Evolutionary conservation across 2,888 invertebrate species (phyloP).

Genomic region (Rhaphigaster nebulosa): DNA sequence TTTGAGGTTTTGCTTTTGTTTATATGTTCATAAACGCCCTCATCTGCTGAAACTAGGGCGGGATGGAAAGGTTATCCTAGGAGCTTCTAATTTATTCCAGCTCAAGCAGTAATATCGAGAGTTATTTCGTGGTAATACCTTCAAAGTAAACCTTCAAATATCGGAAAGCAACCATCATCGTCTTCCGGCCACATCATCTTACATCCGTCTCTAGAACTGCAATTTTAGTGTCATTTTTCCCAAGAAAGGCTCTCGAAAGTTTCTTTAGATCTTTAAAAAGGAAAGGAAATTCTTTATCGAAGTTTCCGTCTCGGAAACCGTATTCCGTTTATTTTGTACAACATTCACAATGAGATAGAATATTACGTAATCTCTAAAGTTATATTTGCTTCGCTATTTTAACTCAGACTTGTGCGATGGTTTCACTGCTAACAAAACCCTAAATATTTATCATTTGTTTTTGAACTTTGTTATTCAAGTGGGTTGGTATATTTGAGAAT

Average conservation of each 20-base stretch:
- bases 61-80: no score
- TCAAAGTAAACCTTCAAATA: not conserved
- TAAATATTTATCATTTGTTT: not conserved
- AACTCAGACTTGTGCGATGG: no score
- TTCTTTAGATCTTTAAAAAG: not conserved
- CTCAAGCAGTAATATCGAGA: not conserved
- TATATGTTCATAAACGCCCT: no score
- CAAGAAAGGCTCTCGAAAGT: not conserved
- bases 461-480: not conserved
- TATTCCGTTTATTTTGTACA: not conserved
- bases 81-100: not conserved
- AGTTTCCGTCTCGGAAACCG: not conserved
- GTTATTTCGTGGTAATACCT: not conserved
- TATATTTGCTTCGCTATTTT: not conserved
- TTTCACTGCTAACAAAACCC: not conserved
- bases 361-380: not conserved
- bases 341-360: not conserved
- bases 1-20: no score
- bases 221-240: not conserved
- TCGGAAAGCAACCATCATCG: not conserved
- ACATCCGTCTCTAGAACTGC: not conserved
- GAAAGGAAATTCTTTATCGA: not conserved
- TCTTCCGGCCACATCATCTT: not conserved
- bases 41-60: no score
- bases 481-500: not conserved